Percentiles rank a stretch among this genome's conserved stretches.
Evolutionary conservation across 1,140 invertebrate species (phyloP).

Genomic region (Ephestia elutella): DNA sequence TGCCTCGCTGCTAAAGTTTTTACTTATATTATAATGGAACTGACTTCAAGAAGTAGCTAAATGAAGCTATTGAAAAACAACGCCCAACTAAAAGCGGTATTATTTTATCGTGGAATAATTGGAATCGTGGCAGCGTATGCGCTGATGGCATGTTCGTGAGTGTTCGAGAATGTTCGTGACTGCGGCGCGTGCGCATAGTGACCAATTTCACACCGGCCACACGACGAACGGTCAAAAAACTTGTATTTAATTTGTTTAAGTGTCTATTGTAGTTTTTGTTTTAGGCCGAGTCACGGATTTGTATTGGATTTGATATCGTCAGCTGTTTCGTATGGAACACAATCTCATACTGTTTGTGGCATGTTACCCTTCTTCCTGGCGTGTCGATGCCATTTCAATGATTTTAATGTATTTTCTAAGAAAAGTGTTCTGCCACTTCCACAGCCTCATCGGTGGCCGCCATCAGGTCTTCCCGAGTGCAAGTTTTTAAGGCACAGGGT

Average conservation of each 20-base stretch:
- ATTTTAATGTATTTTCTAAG: too few relatives aligned
- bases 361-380: too few relatives aligned
- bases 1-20: too few relatives aligned
- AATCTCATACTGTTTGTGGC: too few relatives aligned
- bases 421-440: too few relatives aligned
- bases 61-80: neutral
- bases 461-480: too few relatives aligned
- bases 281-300: neutral
- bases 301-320: too few relatives aligned
- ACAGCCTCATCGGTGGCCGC: too few relatives aligned
- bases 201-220: constrained; percentile 14
- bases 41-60: neutral
- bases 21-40: too few relatives aligned
- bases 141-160: constrained; percentile 2
- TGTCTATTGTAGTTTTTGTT: neutral
- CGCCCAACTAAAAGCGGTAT: neutral
- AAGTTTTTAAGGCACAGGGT: too few relatives aligned
- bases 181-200: constrained; percentile 17
- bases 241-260: constrained; percentile 1
- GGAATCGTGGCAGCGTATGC: constrained; percentile 7
- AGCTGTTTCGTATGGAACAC: too few relatives aligned
- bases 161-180: constrained; percentile 16
- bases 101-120: constrained; percentile 7
- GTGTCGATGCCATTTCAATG: too few relatives aligned
- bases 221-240: constrained; percentile 1